phyloP scores from a whole-genome alignment of 1,140 invertebrate species.

The Trichomalopsis sarcophagae region DNA sequence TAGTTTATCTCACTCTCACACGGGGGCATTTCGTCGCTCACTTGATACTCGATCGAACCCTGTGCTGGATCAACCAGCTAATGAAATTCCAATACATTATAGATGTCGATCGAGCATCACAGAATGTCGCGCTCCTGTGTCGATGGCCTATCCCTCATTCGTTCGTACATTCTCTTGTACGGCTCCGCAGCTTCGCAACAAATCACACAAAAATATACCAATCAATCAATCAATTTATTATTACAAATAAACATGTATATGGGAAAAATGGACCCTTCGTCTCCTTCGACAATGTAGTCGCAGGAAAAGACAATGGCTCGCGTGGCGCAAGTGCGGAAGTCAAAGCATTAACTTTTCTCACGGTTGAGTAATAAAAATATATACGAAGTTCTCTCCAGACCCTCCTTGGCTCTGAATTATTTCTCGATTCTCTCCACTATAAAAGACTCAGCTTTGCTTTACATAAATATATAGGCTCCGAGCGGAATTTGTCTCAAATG shows the following conservation, averaged over 20 bases:
- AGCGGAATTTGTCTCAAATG: neutral
- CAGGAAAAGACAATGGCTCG: neutral
- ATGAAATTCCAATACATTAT: slow-evolving; percentile 46
- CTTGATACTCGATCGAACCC: slow-evolving; percentile 66
- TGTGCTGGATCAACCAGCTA: slow-evolving; percentile 69
- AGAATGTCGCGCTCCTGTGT: slow-evolving; percentile 26
- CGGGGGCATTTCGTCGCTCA: neutral
- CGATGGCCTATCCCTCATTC: neutral
- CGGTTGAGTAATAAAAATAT: neutral
- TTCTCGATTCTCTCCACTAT: neutral
- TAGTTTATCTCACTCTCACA: neutral
- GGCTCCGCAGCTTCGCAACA: neutral
- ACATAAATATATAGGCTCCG: neutral
- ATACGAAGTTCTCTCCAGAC: neutral
- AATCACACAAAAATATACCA: neutral
- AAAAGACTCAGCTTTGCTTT: neutral
- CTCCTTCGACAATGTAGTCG: slow-evolving; percentile 33
- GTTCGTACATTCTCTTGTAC: neutral
- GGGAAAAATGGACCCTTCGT: slow-evolving; percentile 68
- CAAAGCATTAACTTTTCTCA: neutral
- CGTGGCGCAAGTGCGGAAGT: neutral
- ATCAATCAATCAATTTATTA: neutral
- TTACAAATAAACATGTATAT: slow-evolving; percentile 21
- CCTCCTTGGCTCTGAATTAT: neutral
- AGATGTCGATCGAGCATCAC: slow-evolving; percentile 67